Evolutionary conservation across 2,797 vertebrate species (phyloP).

Genomic region (Semotilus atromaculatus): DNA sequence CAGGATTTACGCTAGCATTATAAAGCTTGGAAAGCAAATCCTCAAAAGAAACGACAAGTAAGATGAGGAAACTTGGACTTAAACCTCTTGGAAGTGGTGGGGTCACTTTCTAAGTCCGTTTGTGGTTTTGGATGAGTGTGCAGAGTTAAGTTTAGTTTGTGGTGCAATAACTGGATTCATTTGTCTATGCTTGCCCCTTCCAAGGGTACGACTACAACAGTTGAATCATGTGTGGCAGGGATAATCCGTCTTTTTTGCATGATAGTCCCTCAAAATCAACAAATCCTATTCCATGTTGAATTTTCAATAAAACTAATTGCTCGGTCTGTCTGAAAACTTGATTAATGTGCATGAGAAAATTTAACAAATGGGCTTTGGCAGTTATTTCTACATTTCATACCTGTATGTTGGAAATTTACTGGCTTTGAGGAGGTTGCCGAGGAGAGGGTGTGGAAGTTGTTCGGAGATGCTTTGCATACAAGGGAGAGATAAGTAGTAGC

Average conservation of each 20-base stretch:
- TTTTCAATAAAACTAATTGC: neutral
- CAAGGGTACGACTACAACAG: conserved; percentile 23
- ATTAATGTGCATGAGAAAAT: neutral
- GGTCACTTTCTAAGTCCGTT: conserved; percentile 52
- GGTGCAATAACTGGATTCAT: conserved; percentile 27
- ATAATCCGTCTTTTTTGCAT: neutral
- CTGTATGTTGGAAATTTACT: conserved; percentile 18
- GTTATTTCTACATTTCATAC: neutral
- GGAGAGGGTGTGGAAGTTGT: conserved; percentile 27
- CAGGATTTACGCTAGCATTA: conserved; percentile 39
- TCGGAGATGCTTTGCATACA: conserved; percentile 39
- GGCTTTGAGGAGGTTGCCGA: neutral
- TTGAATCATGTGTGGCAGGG: conserved; percentile 8
- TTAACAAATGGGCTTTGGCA: conserved; percentile 10
- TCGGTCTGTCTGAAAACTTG: neutral
- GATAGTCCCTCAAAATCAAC: conserved; percentile 17
- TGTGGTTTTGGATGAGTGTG: conserved; percentile 36
- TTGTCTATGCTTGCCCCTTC: conserved; percentile 40
- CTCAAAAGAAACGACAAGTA: conserved; percentile 51
- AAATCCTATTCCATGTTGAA: conserved; percentile 3
- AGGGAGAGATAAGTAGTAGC: conserved; percentile 43
- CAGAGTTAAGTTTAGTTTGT: conserved; percentile 42
- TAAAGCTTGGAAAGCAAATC: conserved; percentile 54
- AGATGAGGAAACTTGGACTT: conserved; percentile 42
- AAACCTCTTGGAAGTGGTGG: conserved; percentile 47